Base-by-base conservation (phyloP, 1,140 invertebrate species). In the Drosophila erecta region DNA sequence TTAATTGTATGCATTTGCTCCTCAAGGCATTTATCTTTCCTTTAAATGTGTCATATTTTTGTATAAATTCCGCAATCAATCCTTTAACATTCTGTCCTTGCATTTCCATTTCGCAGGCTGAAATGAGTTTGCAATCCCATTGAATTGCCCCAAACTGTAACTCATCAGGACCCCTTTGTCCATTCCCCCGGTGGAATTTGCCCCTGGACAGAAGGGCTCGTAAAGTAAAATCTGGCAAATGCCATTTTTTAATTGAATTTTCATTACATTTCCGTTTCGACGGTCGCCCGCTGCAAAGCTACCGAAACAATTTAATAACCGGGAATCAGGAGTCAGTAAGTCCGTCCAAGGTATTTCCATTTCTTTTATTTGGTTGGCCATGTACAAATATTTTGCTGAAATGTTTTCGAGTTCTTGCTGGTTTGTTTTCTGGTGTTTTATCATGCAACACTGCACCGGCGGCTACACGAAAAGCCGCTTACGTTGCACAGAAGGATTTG, bases 191-290 rank as follows among this genome's bases (percentile, higher is more conserved):
- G 35, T 53, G 46, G 40, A 55, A 44, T 40, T 43, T 12, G 41
- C 17, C 41, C 41, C 66, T 49, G 66, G 66, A 30, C 64, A 38
- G 27, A 56, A 27, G 12, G 37, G 27, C 37, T 70, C 35, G 65
- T 67, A 59, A 71, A 53, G 55, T 83, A 64, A 83, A 83, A 87
- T 83, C 75, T 89, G 79, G 70, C 84, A 87, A 87, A 87, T 87
- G 75, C 84, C 79, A 83, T 81, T 87, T 87, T 87, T 87, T 87
- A 87, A 87, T 87, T 87, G 83, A 87, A 87, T 87, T 87, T 87
- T 89, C 83, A 87, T 87, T 87, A 87, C 84, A 89, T 89, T 87
- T 87, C 83, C 83, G 79, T 86, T 86, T 81, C 64, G 67, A 46
- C 76, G 76, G 76, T 62, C 61, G 49, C 72, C 53, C 65, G 49